phyloP scores from a whole-genome alignment of 2,113 vertebrate species.

The Peromyscus californicus region DNA sequence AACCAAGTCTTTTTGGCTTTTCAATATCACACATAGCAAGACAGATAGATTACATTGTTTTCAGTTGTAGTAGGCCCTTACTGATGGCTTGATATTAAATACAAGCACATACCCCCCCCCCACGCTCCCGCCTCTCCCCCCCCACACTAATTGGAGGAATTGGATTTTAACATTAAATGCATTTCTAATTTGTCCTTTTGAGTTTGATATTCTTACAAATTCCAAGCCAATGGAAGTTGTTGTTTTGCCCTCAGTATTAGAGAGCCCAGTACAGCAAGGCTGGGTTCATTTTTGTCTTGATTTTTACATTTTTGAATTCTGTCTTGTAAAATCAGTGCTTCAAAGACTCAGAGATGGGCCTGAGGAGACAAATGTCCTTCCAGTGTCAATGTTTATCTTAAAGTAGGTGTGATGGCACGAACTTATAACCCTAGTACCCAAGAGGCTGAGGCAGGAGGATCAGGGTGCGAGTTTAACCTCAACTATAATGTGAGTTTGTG shows the following conservation, averaged over 20 bases:
- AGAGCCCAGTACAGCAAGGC: neutral
- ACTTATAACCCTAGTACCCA: neutral
- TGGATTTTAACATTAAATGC: neutral
- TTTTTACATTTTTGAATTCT: neutral
- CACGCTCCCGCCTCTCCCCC: neutral
- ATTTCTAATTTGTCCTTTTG: constrained; percentile 55
- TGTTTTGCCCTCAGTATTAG: neutral
- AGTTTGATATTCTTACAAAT: constrained; percentile 17
- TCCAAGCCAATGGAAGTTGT: neutral
- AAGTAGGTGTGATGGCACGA: neutral
- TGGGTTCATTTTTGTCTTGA: neutral
- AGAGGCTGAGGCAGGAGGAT: neutral
- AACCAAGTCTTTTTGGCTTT: neutral
- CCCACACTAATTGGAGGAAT: neutral
- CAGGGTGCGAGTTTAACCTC: neutral
- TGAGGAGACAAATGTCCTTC: neutral
- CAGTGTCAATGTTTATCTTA: neutral
- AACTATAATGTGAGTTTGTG: neutral
- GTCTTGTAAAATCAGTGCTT: neutral
- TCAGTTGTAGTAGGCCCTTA: neutral
- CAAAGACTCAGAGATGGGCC: neutral
- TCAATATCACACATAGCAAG: neutral
- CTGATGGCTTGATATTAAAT: neutral
- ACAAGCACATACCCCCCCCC: neutral
- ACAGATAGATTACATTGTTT: neutral